Evolutionary conservation across 2,113 vertebrate species (phyloP), one percentile per base, ranked within the genome.

Genomic region (Macroglossus sobrinus): DNA sequence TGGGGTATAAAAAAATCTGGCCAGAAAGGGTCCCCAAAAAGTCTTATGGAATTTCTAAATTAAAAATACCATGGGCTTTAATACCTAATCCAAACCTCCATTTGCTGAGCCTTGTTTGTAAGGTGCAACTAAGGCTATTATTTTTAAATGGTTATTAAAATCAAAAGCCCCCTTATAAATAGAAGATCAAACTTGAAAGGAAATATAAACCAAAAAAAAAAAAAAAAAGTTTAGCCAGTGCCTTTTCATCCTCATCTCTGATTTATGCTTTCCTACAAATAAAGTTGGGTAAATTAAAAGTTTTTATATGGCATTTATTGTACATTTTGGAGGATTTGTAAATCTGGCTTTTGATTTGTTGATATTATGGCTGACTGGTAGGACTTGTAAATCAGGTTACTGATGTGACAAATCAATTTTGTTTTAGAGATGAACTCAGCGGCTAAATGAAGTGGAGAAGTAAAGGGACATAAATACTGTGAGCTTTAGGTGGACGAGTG

Each of bases 281-380:
- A 97, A 95, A 96, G 68, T 89, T 79, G 91, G 85, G 93, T 94
- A 91, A 94, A 91, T 75, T 95, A 55, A 53, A 96, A 89, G 55
- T 86, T 95, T 96, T 97, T 89, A 93, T 94, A 89, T 97, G 95
- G 95, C 85, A 92, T 96, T 96, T 95, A 95, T 71, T 94, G 85
- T 91, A 63, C 38, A 80, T 93, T 93, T 93, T 89, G 26, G 86
- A 84, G 63, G 68, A 79, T 94, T 91, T 97, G 71, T 94, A 89
- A 91, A 94, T 96, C 86, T 92, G 86, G 78, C 38, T 24, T 16
- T 91, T 95, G 96, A 92, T 98, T 96, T 91, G 72, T 89, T 63
- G 78, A 71, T 35, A 26, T 86, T n/a, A 59, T 13, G 61, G 38
- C 68, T 96, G 72, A 45, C 19, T 84, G 68, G 30, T n/a, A 59